Conservation (phyloP, 2,888 invertebrate genomes). For the Agrotis clavis region DNA sequence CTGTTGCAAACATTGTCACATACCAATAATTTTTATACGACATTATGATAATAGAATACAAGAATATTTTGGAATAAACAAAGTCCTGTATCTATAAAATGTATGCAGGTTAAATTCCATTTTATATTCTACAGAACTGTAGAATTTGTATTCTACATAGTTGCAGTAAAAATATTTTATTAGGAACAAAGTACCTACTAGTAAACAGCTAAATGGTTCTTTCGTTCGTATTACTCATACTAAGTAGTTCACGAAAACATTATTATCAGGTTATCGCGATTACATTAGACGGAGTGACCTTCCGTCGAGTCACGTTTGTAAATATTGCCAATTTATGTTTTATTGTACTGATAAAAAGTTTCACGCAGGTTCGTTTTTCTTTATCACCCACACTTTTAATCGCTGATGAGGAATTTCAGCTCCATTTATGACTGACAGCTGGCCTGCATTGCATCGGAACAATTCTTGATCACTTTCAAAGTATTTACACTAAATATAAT, state of each 20-base stretch:
- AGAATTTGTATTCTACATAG: no score
- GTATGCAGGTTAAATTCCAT: no score
- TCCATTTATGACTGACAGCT: no score
- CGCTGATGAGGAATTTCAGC: not conserved
- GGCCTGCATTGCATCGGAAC: no score
- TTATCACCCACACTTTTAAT: not conserved
- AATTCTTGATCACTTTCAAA: no score
- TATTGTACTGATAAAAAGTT: conserved; percentile 30
- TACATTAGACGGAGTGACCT: conserved; percentile 47
- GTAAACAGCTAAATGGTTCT: not conserved
- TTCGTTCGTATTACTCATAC: conserved; percentile 22
- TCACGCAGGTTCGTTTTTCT: not conserved
- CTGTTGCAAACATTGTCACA: not conserved
- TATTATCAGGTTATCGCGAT: conserved; percentile 49
- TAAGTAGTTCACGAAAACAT: conserved; percentile 32
- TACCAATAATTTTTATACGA: no score
- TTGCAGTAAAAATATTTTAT: not conserved
- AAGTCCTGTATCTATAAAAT: no score
- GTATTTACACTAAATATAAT: no score
- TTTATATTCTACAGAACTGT: no score
- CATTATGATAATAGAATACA: no score
- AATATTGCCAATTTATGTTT: conserved; percentile 31
- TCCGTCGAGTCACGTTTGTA: conserved; percentile 38
- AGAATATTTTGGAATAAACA: no score
- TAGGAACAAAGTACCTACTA: not conserved